phyloP scores from a whole-genome alignment of 1,140 invertebrate genomes.

The Cherax destructor region DNA sequence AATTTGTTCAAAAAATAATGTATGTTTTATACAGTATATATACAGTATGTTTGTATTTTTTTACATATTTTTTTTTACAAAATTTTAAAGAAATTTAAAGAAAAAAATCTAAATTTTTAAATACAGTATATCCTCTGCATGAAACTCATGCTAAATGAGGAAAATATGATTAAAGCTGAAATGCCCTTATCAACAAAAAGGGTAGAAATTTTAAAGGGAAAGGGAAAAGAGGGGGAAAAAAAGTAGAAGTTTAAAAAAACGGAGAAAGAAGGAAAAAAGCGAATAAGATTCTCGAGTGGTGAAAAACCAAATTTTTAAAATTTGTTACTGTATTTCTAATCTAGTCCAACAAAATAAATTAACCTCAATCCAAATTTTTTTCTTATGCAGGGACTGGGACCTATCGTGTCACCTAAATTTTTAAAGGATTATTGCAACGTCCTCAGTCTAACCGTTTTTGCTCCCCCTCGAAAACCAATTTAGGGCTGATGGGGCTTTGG shows the following conservation, averaged over 20 bases:
- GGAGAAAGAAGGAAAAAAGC: neutral
- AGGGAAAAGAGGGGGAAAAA: neutral
- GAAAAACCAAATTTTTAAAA: neutral
- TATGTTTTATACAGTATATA: no score
- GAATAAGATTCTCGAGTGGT: neutral
- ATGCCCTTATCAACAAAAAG: neutral
- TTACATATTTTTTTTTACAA: neutral
- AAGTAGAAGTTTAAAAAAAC: no score
- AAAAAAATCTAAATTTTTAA: neutral
- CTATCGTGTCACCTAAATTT: neutral
- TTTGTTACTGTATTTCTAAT: neutral
- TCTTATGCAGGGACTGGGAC: neutral
- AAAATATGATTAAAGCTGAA: conserved; percentile 14
- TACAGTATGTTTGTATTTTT: neutral
- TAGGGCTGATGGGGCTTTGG: conserved; percentile 59
- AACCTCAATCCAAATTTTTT: neutral
- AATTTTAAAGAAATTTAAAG: no score
- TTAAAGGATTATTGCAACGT: neutral
- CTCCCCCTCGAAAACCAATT: conserved; percentile 14
- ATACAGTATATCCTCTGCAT: neutral
- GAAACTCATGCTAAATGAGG: conserved; percentile 17
- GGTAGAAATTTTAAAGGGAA: no score
- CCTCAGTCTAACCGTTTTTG: neutral
- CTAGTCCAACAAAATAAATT: neutral
- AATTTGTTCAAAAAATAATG: no score